Percentiles rank a stretch among this genome's conserved stretches.
These are phyloP conservation scores for Neopipo cinnamomea DNA, from an alignment of 2,113 vertebrate genomes.

Conservation along the genomic window DNA sequence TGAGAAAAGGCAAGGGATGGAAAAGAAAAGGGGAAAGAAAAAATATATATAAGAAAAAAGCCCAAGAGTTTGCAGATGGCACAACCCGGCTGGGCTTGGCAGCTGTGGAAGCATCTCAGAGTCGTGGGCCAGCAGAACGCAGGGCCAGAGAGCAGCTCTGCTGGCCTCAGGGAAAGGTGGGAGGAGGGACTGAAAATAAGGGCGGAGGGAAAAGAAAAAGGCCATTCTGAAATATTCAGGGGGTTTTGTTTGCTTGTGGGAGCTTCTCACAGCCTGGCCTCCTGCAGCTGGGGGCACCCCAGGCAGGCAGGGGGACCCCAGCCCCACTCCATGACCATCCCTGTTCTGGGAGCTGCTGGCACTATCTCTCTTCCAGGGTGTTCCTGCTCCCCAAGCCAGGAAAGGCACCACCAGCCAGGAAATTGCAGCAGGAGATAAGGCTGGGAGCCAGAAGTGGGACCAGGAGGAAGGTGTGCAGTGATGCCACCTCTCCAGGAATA, in stretches of 20 bases:
- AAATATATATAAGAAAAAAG: neutral
- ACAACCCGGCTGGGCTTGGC: neutral
- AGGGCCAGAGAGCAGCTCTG: neutral
- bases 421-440: neutral
- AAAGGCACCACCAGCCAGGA: neutral
- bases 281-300: neutral
- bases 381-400: neutral
- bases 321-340: rapidly evolving
- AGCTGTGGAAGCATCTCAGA: neutral
- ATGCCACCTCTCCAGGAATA: neutral
- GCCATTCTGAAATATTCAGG: neutral
- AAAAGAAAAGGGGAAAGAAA: neutral
- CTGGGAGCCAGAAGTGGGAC: neutral
- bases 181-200: neutral
- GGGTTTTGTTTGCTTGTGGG: rapidly evolving
- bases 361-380: neutral
- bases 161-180: neutral
- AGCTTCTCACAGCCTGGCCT: neutral
- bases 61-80: neutral
- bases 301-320: neutral
- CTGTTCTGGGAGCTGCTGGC: neutral
- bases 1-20: neutral
- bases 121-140: neutral
- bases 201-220: neutral
- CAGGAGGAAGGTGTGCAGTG: neutral